Evolutionary conservation across 2,888 invertebrate genomes (phyloP).

Genomic region (Salticus scenicus): DNA sequence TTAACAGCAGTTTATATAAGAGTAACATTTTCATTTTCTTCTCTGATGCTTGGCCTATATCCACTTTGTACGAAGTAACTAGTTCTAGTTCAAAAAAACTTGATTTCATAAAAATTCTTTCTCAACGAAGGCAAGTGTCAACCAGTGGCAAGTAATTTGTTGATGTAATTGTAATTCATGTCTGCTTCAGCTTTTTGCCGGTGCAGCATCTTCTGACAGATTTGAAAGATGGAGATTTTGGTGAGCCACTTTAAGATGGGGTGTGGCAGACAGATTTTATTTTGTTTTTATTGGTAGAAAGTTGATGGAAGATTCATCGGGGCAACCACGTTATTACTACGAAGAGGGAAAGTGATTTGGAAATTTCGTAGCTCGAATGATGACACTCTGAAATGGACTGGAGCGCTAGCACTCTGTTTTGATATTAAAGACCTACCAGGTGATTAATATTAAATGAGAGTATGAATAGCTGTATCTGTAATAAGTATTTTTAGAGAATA

Average conservation of each 20-base stretch:
- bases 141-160: neutral
- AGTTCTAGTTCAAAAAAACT: too few species aligned
- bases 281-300: slow-evolving; percentile 4
- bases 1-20: too few species aligned
- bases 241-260: neutral
- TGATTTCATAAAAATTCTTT: too few species aligned
- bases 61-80: too few species aligned
- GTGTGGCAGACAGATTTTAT: neutral
- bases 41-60: too few species aligned
- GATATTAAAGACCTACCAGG: neutral
- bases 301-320: neutral
- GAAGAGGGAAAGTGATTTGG: neutral
- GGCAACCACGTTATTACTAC: neutral
- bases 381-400: too few species aligned
- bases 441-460: too few species aligned
- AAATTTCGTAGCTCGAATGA: too few species aligned
- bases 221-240: neutral
- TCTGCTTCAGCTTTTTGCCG: neutral
- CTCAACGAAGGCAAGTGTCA: neutral
- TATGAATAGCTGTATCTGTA: too few species aligned
- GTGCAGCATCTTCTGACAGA: neutral
- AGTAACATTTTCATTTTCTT: too few species aligned
- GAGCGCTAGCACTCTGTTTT: neutral
- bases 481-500: too few species aligned
- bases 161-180: neutral